Evolutionary conservation across 2,797 vertebrate species (phyloP), one percentile per base, ranked within the genome.

Genomic region (Acanthurus lineatus): DNA sequence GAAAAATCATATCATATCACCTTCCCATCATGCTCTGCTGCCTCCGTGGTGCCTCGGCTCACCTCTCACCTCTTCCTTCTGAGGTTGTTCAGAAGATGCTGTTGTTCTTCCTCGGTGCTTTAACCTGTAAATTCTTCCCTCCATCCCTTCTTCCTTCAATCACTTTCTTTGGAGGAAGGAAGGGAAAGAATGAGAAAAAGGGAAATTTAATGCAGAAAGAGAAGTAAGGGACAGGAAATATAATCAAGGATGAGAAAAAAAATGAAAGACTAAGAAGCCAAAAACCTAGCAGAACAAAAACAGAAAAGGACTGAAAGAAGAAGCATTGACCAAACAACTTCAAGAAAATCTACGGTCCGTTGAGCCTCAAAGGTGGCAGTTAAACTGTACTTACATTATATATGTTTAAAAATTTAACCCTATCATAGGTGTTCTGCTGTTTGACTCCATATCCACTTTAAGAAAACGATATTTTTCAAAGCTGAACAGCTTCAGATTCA

Each of bases 11-110:
- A 22, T 52, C 64, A 52, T 19, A 28, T 57, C 59, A 40, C 49
- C 51, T 72, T 69, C 44, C 38, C 69, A 74, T 84, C 60, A 74
- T 69, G 63, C 53, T 56, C 63, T 44, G 52, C 76, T 67, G 71
- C 52, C 63, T 68, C 38, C 0, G 57, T 7, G 51, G 51, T 40
- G 22, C 32, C 9, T 32, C 19, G 28, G 28, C 12, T 56, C 16
- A 19, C 32, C 32, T 22, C 63, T 49, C 19, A n/a, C 47, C 53
- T 59, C 48, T 12, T 47, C 61, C 32, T 59, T 35, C 45, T 20
- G 71, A 68, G 9, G 2, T 15, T 62, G n/a, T 61, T 25, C 66
- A 71, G 28, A 32, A 32, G 28, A 32, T 32, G 67, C 60, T 72
- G 72, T 63, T 58, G 25, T 28, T 66, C 44, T 45, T 38, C 28